Conservation (phyloP, 2,797 vertebrate species). For the Coccyzus lansbergi region DNA sequence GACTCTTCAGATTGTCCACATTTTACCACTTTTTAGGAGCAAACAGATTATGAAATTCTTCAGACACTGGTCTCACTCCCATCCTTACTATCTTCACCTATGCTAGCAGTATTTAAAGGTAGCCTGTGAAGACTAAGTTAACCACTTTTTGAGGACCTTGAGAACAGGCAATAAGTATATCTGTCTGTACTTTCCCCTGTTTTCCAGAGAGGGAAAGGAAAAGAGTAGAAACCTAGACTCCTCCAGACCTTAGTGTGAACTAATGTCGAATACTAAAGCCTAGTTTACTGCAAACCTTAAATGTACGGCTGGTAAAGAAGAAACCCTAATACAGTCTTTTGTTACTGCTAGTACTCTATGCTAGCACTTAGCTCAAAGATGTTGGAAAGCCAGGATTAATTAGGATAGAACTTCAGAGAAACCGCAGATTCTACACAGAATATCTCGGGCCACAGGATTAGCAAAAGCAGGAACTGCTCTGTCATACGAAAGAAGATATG, state of each 20-base stretch:
- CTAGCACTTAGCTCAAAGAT: background rate
- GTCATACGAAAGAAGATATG: background rate
- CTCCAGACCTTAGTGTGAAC: background rate
- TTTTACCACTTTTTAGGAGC: background rate
- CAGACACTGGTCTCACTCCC: background rate
- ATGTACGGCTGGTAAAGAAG: background rate
- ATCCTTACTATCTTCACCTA: background rate
- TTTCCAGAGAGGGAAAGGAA: background rate
- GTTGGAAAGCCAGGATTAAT: background rate
- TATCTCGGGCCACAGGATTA: background rate
- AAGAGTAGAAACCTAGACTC: background rate
- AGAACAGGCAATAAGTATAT: background rate
- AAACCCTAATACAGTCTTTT: background rate
- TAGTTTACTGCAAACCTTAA: background rate
- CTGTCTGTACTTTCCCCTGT: accelerated
- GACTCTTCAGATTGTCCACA: background rate
- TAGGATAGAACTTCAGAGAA: background rate
- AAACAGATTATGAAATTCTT: background rate
- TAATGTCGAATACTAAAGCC: background rate
- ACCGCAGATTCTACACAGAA: background rate
- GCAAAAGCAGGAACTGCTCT: background rate
- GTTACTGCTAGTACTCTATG: background rate
- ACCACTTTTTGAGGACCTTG: background rate
- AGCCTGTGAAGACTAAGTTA: background rate
- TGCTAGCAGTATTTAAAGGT: background rate